These are phyloP conservation scores for Gymnogyps californianus DNA, from an alignment of 2,113 vertebrate genomes.

Conservation along the genomic window DNA sequence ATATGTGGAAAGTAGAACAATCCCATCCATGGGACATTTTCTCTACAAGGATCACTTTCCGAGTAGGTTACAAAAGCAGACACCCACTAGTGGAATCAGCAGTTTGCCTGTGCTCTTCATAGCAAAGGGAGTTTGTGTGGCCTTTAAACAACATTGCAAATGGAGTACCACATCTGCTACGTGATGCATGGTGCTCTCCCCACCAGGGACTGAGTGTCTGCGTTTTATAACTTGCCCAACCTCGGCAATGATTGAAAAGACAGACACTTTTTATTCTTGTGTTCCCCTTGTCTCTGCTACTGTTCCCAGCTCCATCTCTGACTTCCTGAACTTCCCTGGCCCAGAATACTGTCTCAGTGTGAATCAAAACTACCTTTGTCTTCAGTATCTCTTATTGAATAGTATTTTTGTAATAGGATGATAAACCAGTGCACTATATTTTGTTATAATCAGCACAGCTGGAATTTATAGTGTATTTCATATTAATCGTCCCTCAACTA, in stretches of 20 bases:
- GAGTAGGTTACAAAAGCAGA: conserved; percentile 4
- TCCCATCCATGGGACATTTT: background rate
- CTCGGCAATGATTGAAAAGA: background rate
- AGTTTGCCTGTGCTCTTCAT: background rate
- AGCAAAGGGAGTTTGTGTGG: conserved; percentile 16
- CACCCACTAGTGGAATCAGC: conserved; percentile 4
- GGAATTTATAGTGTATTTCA: background rate
- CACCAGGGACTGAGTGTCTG: accelerated
- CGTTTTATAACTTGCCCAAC: background rate
- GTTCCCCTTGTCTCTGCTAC: background rate
- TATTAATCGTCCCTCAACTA: background rate
- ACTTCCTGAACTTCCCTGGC: background rate
- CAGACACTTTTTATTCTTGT: background rate
- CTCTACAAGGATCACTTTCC: conserved; percentile 23
- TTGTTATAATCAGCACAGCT: background rate
- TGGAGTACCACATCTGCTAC: background rate
- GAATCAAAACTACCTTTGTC: background rate
- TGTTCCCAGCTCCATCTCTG: background rate
- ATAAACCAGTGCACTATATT: background rate
- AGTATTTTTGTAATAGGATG: background rate
- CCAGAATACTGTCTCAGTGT: background rate
- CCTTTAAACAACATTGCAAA: background rate
- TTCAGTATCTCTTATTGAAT: background rate
- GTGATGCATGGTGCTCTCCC: too few species aligned
- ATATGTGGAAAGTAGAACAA: conserved; percentile 14